Evolutionary conservation across 2,888 invertebrate genomes (phyloP).

Genomic region (Ceramica pisi): DNA sequence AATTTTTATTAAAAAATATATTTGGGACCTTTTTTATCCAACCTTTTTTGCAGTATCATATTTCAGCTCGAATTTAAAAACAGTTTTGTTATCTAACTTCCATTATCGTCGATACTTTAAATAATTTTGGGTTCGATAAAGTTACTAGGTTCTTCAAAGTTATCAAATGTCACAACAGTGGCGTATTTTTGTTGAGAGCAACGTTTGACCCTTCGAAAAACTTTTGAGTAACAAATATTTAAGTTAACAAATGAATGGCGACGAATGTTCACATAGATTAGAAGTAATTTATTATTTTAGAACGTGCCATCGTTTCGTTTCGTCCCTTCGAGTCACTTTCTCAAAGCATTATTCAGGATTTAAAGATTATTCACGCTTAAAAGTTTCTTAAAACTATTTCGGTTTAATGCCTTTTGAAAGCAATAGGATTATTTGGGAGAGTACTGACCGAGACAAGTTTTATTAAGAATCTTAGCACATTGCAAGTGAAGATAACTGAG

Average conservation of each 20-base stretch:
- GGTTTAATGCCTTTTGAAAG: slow-evolving; percentile 21
- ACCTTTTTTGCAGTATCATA: slow-evolving; percentile 12
- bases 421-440: slow-evolving; percentile 5
- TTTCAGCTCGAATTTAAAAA: not conserved
- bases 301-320: slow-evolving; percentile 32
- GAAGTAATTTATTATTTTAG: slow-evolving; percentile 45
- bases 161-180: slow-evolving; percentile 21
- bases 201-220: not conserved
- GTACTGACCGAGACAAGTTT: slow-evolving; percentile 12
- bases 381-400: slow-evolving; percentile 42
- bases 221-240: slow-evolving; percentile 25
- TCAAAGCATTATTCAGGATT: slow-evolving; percentile 48
- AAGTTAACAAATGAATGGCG: slow-evolving; percentile 15
- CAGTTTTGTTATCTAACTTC: slow-evolving; percentile 2
- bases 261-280: slow-evolving; percentile 40
- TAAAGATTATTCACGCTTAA: slow-evolving; percentile 46
- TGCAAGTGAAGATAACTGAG: slow-evolving; percentile 14
- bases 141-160: not conserved
- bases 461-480: slow-evolving; percentile 3
- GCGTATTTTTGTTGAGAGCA: not conserved
- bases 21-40: slow-evolving; percentile 3
- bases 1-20: slow-evolving; percentile 9
- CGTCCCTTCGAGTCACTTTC: slow-evolving; percentile 35
- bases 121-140: slow-evolving; percentile 1
- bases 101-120: not conserved